These are phyloP conservation scores for Tamias sibiricus DNA, from an alignment of 2,113 vertebrate genomes.

Conservation along the genomic window DNA sequence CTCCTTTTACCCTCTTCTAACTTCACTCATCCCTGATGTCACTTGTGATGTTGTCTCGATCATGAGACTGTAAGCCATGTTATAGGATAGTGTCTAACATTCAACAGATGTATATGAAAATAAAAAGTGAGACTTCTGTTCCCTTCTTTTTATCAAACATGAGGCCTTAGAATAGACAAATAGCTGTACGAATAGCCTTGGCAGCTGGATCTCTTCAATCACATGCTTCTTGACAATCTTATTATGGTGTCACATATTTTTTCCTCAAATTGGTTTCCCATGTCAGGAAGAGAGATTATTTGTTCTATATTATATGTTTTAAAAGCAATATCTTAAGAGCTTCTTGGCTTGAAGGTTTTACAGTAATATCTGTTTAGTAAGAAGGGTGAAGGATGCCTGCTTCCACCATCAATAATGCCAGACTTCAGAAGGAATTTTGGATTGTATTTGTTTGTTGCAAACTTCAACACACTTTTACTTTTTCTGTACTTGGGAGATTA, in stretches of 20 bases:
- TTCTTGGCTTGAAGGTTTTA: background rate
- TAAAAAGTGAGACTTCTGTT: background rate
- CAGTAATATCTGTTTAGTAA: background rate
- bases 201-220: background rate
- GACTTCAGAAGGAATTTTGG: conserved; percentile 1
- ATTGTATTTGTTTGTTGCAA: background rate
- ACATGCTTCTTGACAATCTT: conserved; percentile 44
- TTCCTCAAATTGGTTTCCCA: background rate
- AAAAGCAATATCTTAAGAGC: conserved; percentile 27
- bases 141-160: background rate
- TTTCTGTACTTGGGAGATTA: background rate
- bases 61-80: background rate
- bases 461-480: background rate
- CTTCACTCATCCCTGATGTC: background rate
- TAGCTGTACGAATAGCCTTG: background rate
- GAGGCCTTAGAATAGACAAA: background rate
- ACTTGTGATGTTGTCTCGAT: background rate
- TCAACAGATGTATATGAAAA: background rate
- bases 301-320: conserved; percentile 28
- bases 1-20: background rate
- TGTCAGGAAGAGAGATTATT: conserved; percentile 26
- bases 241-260: background rate
- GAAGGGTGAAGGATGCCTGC: background rate
- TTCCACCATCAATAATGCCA: background rate
- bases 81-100: background rate